Percentiles rank a stretch among this genome's conserved stretches.
Evolutionary conservation across 2,888 invertebrate species (phyloP).

Genomic region (Euclidia mi): DNA sequence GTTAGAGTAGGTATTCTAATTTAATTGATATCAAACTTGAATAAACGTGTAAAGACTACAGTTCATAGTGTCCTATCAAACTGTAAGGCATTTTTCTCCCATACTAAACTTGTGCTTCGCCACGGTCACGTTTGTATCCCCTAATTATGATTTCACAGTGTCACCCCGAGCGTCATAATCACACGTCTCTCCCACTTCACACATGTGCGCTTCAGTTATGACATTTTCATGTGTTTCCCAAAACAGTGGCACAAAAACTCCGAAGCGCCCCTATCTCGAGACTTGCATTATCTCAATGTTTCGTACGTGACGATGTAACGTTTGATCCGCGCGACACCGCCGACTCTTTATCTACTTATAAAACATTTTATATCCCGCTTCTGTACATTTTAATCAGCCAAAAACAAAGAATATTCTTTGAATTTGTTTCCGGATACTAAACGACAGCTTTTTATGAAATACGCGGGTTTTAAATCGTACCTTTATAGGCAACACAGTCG

Average conservation of each 20-base stretch:
- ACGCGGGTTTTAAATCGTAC: slow-evolving; percentile 58
- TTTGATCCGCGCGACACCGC: slow-evolving; percentile 83
- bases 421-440: slow-evolving; percentile 82
- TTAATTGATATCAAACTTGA: slow-evolving; percentile 3
- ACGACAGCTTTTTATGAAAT: slow-evolving; percentile 76
- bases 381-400: slow-evolving; percentile 87
- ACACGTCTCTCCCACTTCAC: slow-evolving; percentile 71
- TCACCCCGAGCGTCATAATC: slow-evolving; percentile 74
- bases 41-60: slow-evolving; percentile 12
- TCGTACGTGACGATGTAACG: slow-evolving; percentile 77
- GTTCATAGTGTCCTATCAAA: neutral
- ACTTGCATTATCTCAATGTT: slow-evolving; percentile 80
- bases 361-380: slow-evolving; percentile 81
- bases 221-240: slow-evolving; percentile 77
- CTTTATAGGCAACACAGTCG: slow-evolving; percentile 54
- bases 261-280: slow-evolving; percentile 80
- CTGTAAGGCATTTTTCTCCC: neutral
- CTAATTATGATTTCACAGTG: slow-evolving; percentile 73
- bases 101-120: slow-evolving; percentile 34
- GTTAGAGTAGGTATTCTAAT: no score
- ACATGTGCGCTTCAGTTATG: slow-evolving; percentile 72
- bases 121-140: slow-evolving; percentile 68
- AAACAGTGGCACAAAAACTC: slow-evolving; percentile 80
- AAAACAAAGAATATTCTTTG: slow-evolving; percentile 79
- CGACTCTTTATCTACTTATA: slow-evolving; percentile 75